phyloP scores from a whole-genome alignment of 2,797 vertebrate species.

The Carcharodon carcharias region DNA sequence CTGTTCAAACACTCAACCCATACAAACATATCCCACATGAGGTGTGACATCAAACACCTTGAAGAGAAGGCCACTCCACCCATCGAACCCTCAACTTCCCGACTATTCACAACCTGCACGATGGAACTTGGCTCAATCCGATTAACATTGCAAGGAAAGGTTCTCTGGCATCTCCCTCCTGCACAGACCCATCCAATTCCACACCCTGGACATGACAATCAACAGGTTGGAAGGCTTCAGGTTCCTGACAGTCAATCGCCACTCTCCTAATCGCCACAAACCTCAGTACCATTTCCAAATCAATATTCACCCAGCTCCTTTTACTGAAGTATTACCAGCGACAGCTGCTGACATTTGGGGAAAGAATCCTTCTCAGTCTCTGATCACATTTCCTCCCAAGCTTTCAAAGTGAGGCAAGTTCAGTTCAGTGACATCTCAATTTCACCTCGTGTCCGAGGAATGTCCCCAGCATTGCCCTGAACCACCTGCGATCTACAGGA shows the following conservation, averaged over 20 bases:
- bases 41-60: neutral
- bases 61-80: neutral
- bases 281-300: neutral
- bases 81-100: neutral
- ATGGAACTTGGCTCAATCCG: neutral
- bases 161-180: neutral
- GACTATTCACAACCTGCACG: neutral
- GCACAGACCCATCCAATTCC: neutral
- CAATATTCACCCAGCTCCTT: neutral
- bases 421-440: neutral
- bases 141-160: neutral
- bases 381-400: neutral
- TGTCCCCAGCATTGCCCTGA: neutral
- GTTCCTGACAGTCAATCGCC: neutral
- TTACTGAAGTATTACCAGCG: neutral
- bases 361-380: neutral
- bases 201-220: neutral
- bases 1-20: neutral
- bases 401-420: neutral
- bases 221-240: neutral
- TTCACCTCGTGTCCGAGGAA: neutral
- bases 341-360: neutral
- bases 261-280: neutral
- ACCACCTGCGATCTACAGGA: neutral
- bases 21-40: neutral